Evolutionary conservation across 1,140 invertebrate species (phyloP), one percentile per base, ranked within the genome.

Genomic region (Campoletis sonorensis): DNA sequence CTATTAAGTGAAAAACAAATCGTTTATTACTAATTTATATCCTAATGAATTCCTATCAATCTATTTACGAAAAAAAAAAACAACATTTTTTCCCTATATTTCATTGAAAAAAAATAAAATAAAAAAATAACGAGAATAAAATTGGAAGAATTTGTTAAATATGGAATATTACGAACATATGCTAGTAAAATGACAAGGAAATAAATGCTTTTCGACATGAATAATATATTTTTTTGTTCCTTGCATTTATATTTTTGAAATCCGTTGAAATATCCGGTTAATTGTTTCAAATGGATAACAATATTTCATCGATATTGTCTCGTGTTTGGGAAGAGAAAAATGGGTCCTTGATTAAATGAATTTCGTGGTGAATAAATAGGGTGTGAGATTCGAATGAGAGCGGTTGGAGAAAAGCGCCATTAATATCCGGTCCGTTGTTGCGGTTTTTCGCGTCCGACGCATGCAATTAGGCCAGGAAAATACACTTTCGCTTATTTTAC

Each of bases 401-500:
- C 21, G 61, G 61, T 2, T 13, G 0, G 26, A 33, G 72, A 51
- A 58, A 30, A 5, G 15, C 45, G 72, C 72, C 72, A 75, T 75
- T 75, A 75, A 75, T 75, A 75, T 75, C 72, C 72, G 45, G 49
- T n/a, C 33, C 21, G 45, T 75, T 75, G 49, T 23, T 64, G 45
- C 45, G 49, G 21, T 23, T 27, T 58, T 15, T 13, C 15, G 72
- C 49, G 72, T 58, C 72, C 49, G 27, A 18, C 13, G 45, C 72
- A 54, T 23, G 23, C 61, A 75, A 75, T 75, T 54, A 51, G 72
- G 72, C 10, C 23, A 26, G 18, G 72, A 75, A 75, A 30, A 75
- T 75, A 58, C 72, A 75, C 72, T 75, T 58, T 75, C 49, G 45
- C 45, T 49, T 49, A 75, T 75, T 58, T 75, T 75, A 49, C 23